Evolutionary conservation across 92 coral and sea anemone species (phyloP).

Genomic region (Anthopleura xanthogrammica): DNA sequence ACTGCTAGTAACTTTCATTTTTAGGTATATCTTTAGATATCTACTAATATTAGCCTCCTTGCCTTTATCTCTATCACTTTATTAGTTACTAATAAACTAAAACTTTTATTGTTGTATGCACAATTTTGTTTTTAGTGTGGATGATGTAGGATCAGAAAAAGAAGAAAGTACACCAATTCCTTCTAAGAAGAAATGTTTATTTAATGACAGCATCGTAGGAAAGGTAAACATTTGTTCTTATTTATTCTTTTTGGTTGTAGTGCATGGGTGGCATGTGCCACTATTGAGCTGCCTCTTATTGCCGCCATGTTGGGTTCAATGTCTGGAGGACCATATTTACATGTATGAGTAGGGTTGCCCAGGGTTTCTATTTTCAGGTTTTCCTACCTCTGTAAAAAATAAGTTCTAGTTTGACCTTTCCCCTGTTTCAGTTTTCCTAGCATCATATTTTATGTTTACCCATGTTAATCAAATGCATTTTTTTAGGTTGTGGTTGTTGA

Average conservation of each 20-base stretch:
- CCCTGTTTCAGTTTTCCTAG: not conserved
- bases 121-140: conserved; percentile 8
- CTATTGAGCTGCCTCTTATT: no score
- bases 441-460: not conserved
- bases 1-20: no score
- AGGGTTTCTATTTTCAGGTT: no score
- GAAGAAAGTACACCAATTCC: conserved; percentile 66
- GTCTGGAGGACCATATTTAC: no score
- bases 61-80: no score
- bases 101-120: not conserved
- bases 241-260: not conserved
- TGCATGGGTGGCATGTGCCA: not conserved
- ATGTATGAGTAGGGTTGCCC: no score
- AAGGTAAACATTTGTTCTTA: conserved; percentile 55
- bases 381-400: no score
- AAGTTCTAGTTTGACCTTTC: not conserved
- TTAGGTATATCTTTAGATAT: no score
- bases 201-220: conserved; percentile 84
- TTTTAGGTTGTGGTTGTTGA: conserved; percentile 79
- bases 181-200: conserved; percentile 75
- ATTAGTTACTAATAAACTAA: no score
- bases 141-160: conserved; percentile 77
- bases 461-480: not conserved
- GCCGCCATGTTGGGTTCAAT: no score
- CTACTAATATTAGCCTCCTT: no score